These are phyloP conservation scores for Coptodon bakossiorum DNA, from an alignment of 2,113 vertebrate species.

Conservation along the genomic window DNA sequence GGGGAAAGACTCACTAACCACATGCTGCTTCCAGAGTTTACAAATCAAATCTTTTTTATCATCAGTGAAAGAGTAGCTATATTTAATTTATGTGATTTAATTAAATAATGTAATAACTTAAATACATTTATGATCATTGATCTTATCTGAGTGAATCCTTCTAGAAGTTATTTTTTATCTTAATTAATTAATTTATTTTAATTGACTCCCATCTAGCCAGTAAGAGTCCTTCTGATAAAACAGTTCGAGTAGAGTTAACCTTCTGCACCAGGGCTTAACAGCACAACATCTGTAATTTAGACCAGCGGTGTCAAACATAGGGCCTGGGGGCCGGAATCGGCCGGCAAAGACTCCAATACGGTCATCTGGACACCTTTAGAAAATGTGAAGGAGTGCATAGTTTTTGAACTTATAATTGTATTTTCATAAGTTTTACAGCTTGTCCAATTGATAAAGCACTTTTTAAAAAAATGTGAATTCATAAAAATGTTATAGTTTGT, in stretches of 20 bases:
- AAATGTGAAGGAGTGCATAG: not conserved
- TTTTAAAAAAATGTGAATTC: not conserved
- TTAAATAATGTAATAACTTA: not conserved
- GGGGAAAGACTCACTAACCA: not conserved
- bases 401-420: not conserved
- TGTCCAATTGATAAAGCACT: not conserved
- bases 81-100: not conserved
- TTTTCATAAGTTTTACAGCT: not conserved
- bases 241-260: not conserved
- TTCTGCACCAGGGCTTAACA: not conserved
- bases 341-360: not conserved
- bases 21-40: not conserved
- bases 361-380: not conserved
- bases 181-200: fast-evolving
- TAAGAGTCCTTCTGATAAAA: not conserved
- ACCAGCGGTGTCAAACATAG: not conserved
- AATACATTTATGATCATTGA: not conserved
- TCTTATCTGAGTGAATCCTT: not conserved
- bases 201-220: not conserved
- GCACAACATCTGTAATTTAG: not conserved
- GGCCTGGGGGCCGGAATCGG: not conserved
- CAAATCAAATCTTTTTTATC: not conserved
- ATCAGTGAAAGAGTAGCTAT: not conserved
- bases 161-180: not conserved
- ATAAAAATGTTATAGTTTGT: not conserved